phyloP scores from a whole-genome alignment of 92 coral and sea anemone genomes.

The Galaxea fascicularis region DNA sequence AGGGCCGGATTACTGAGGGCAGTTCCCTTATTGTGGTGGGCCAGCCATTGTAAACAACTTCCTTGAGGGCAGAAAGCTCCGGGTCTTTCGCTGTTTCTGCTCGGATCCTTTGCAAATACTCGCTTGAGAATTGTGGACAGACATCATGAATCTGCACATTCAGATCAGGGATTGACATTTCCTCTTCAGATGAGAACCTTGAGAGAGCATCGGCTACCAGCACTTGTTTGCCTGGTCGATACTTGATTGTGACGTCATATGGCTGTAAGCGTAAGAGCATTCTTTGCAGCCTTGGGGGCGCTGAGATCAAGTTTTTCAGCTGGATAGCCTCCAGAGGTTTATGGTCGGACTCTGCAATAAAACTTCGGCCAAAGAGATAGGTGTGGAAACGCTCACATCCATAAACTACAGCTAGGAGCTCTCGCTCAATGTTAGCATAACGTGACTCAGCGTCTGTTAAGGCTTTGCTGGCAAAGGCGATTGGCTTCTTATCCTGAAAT shows the following conservation, averaged over 20 bases:
- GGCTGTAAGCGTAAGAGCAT: too few species aligned
- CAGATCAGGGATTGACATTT: constrained; percentile 13
- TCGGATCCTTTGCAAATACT: neutral
- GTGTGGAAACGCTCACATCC: too few species aligned
- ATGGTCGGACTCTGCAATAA: too few species aligned
- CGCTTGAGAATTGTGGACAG: too few species aligned
- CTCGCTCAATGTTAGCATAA: constrained; percentile 53
- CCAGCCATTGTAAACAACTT: neutral
- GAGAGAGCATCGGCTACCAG: constrained; percentile 32
- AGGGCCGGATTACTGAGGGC: neutral
- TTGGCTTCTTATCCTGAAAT: too few species aligned
- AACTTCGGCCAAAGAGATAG: too few species aligned
- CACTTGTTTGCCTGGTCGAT: constrained; percentile 10
- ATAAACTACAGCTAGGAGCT: too few species aligned
- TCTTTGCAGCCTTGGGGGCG: too few species aligned
- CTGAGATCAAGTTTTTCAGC: too few species aligned
- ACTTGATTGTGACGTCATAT: constrained; percentile 35
- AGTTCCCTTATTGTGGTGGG: neutral
- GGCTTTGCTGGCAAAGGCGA: constrained; percentile 58
- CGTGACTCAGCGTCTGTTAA: constrained; percentile 38
- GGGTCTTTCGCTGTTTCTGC: constrained; percentile 11
- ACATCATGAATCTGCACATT: too few species aligned
- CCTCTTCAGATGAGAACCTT: constrained; percentile 46
- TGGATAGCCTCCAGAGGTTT: too few species aligned
- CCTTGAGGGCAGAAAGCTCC: neutral